These are phyloP conservation scores for Tachysurus vachellii DNA, from an alignment of 2,113 vertebrate genomes.

Conservation along the genomic window DNA sequence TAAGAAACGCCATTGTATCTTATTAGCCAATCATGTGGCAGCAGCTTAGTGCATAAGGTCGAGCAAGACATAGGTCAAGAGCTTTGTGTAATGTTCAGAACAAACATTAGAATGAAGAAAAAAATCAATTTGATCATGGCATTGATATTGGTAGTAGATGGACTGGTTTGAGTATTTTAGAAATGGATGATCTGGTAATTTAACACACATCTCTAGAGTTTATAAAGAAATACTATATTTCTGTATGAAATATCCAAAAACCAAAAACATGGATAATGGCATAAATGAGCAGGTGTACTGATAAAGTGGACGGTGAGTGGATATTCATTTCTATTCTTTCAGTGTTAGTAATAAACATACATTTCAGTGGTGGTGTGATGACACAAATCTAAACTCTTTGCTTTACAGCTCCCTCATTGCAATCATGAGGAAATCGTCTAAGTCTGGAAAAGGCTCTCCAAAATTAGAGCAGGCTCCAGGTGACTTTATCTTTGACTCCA, in stretches of 20 bases:
- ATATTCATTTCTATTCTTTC: neutral
- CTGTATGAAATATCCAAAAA: no score
- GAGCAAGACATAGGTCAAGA: neutral
- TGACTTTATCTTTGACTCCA: slow-evolving; percentile 41
- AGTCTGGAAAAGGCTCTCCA: slow-evolving; percentile 67
- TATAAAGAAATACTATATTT: no score
- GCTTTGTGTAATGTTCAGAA: no score
- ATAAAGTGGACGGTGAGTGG: neutral
- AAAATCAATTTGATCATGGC: no score
- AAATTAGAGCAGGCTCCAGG: slow-evolving; percentile 72
- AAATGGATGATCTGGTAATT: no score
- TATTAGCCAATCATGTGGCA: neutral
- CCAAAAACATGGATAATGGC: neutral
- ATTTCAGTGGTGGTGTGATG: neutral
- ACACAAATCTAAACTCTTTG: slow-evolving; percentile 1
- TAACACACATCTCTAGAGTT: no score
- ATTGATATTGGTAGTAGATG: no score
- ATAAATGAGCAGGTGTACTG: neutral
- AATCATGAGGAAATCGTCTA: slow-evolving; percentile 80
- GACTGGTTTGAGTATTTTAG: no score
- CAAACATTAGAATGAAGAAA: no score
- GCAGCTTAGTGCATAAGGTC: neutral
- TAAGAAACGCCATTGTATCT: neutral
- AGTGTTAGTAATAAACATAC: neutral
- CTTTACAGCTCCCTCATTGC: slow-evolving; percentile 75